Evolutionary conservation across 2,797 vertebrate species (phyloP).

Genomic region (Triplophysa yarkandensis): DNA sequence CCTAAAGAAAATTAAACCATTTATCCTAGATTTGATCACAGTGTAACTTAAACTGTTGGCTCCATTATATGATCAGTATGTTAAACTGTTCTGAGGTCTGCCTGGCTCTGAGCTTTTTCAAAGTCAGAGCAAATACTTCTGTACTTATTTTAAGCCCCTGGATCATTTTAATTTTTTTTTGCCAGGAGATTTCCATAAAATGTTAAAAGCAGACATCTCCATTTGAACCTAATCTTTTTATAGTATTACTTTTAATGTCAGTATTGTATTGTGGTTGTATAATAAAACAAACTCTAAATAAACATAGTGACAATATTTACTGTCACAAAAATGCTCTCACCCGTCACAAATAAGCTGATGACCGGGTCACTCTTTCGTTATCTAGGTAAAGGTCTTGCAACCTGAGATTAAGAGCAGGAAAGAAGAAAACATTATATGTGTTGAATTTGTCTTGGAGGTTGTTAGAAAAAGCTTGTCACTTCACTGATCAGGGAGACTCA

Average conservation of each 20-base stretch:
- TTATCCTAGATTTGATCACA: background rate
- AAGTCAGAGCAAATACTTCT: constrained; percentile 11
- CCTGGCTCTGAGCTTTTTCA: background rate
- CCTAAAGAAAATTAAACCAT: background rate
- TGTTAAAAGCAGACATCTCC: background rate
- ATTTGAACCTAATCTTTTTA: background rate
- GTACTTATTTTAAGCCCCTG: constrained; percentile 12
- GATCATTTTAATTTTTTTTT: background rate
- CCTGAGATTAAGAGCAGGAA: background rate
- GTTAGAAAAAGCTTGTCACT: background rate
- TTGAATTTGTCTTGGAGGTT: background rate
- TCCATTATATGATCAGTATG: background rate
- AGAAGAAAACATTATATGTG: background rate
- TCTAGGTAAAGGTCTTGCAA: background rate
- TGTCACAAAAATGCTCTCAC: background rate
- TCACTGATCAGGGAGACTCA: constrained; percentile 8
- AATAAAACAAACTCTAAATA: background rate
- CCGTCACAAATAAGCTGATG: background rate
- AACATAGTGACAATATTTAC: background rate
- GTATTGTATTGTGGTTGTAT: background rate
- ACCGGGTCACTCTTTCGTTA: background rate
- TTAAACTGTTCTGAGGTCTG: background rate
- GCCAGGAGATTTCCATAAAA: background rate
- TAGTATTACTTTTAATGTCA: background rate
- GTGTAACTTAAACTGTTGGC: background rate